Conservation (phyloP, 1,140 invertebrate species). For the Holotrichia oblita region DNA sequence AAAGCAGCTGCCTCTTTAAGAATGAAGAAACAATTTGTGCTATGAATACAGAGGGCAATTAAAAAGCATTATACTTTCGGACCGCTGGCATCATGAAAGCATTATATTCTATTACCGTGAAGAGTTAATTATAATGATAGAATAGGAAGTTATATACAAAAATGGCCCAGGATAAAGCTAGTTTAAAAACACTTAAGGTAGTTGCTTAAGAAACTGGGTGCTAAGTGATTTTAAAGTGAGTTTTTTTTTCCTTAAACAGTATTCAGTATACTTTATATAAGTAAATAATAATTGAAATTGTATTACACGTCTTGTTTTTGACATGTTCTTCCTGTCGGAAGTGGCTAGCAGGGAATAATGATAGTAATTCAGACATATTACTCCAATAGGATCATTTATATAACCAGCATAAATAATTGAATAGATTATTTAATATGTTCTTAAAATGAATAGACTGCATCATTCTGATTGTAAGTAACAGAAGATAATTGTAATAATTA, state of each 20-base stretch:
- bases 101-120: slow-evolving; percentile 38
- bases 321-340: not conserved
- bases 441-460: too few relatives aligned
- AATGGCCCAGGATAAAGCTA: slow-evolving; percentile 16
- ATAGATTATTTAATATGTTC: too few relatives aligned
- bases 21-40: slow-evolving; percentile 10
- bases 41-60: not conserved
- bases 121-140: slow-evolving; percentile 39
- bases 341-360: too few relatives aligned
- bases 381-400: too few relatives aligned
- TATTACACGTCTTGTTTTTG: too few relatives aligned
- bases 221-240: slow-evolving; percentile 32
- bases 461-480: too few relatives aligned
- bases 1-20: not conserved
- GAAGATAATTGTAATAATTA: too few relatives aligned
- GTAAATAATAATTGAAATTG: not conserved
- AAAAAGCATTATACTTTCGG: slow-evolving; percentile 36
- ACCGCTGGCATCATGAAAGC: slow-evolving; percentile 28
- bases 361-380: too few relatives aligned
- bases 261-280: not conserved
- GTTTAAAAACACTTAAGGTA: slow-evolving; percentile 37
- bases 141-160: slow-evolving; percentile 36
- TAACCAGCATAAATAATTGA: too few relatives aligned
- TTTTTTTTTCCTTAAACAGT: not conserved
- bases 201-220: slow-evolving; percentile 13